These are phyloP conservation scores for Trissolcus basalis DNA, from an alignment of 1,140 invertebrate species.

Conservation along the genomic window DNA sequence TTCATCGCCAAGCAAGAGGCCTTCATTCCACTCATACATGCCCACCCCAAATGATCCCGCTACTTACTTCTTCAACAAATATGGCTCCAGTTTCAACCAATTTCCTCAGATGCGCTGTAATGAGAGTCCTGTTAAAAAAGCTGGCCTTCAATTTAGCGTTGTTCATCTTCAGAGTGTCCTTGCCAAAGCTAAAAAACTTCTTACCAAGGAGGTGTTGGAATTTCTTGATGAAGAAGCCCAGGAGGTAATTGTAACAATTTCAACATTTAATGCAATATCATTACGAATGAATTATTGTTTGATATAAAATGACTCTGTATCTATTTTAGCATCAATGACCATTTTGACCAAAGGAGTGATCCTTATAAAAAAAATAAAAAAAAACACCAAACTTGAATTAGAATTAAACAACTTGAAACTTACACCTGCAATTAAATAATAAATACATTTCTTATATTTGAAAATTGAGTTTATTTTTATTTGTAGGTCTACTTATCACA, in stretches of 20 bases:
- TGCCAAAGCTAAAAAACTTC: slow-evolving; percentile 88
- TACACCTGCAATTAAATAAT: too few species aligned
- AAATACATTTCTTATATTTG: slow-evolving; percentile 17
- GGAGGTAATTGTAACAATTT: too few species aligned
- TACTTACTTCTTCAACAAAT: slow-evolving; percentile 92
- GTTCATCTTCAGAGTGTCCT: slow-evolving; percentile 87
- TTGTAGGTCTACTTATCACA: slow-evolving; percentile 70
- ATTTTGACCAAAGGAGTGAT: too few species aligned
- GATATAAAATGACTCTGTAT: too few species aligned
- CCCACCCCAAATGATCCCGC: slow-evolving; percentile 86
- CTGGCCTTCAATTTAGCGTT: slow-evolving; percentile 81
- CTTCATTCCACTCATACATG: slow-evolving; percentile 80
- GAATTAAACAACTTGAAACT: too few species aligned
- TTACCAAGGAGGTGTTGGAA: slow-evolving; percentile 89
- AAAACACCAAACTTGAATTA: too few species aligned
- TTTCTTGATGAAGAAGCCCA: slow-evolving; percentile 89
- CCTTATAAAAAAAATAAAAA: too few species aligned
- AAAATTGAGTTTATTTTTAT: too few species aligned
- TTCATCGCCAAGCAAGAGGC: slow-evolving; percentile 61
- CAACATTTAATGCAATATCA: too few species aligned
- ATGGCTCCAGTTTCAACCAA: slow-evolving; percentile 94
- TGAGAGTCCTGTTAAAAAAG: slow-evolving; percentile 81
- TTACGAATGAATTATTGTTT: too few species aligned
- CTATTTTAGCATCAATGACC: too few species aligned
- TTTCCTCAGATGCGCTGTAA: slow-evolving; percentile 86